These are phyloP conservation scores for Spizella passerina DNA, from an alignment of 2,797 vertebrate species.

Conservation along the genomic window DNA sequence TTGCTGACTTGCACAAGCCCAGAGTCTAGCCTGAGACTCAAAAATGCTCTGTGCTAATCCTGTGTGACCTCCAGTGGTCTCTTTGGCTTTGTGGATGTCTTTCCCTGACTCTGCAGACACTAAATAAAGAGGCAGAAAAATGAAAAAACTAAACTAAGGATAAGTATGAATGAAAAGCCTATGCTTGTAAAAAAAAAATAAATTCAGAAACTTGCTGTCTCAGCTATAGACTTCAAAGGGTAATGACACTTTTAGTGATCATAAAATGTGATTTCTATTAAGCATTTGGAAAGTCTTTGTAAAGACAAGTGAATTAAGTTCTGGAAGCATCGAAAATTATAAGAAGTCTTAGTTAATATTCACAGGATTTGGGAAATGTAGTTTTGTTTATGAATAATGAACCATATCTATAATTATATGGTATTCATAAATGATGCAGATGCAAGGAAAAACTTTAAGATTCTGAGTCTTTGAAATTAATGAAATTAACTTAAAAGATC, in stretches of 20 bases:
- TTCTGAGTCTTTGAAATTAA: not conserved
- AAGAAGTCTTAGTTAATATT: not conserved
- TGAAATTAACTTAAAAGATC: not conserved
- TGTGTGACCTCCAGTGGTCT: not conserved
- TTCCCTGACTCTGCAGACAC: not conserved
- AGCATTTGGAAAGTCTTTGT: not conserved
- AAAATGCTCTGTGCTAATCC: not conserved
- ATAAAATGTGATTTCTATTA: slow-evolving; percentile 6
- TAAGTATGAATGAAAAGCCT: not conserved
- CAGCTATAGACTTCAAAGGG: not conserved
- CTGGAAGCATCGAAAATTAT: not conserved
- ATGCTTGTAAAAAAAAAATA: not conserved
- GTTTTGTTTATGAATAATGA: not conserved
- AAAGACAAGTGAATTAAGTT: not conserved
- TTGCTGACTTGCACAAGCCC: not conserved
- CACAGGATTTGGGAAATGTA: not conserved
- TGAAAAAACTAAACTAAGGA: not conserved
- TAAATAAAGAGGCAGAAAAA: not conserved
- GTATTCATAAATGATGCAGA: not conserved
- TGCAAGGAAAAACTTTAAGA: not conserved
- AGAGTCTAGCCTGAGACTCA: not conserved
- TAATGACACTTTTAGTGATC: not conserved
- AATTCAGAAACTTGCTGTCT: not conserved
- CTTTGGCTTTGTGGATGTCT: not conserved
- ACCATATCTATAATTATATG: not conserved